These are phyloP conservation scores for Holacanthella duospinosa DNA, from an alignment of 2,888 invertebrate genomes.

Conservation along the genomic window DNA sequence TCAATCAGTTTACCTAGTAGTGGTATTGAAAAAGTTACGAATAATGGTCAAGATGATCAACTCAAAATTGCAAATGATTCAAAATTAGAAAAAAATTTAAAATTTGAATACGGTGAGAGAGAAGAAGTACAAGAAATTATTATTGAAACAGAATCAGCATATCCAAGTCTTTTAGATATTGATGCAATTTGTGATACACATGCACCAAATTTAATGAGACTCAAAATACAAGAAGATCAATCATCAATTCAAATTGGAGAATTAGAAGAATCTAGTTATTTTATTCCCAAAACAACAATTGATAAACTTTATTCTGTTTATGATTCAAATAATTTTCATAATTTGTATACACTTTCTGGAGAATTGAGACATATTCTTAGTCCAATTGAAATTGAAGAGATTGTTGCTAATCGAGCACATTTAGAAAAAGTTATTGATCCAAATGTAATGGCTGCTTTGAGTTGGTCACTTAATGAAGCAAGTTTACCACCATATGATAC, in stretches of 20 bases:
- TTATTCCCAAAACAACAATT: constrained; percentile 29
- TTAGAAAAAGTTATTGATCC: constrained; percentile 39
- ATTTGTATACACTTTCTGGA: constrained; percentile 39
- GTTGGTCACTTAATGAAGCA: constrained; percentile 35
- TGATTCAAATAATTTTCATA: constrained; percentile 38
- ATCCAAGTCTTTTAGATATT: constrained; percentile 25
- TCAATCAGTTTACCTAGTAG: neutral
- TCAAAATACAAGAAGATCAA: neutral
- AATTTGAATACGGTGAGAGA: constrained; percentile 23
- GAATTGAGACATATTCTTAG: constrained; percentile 39
- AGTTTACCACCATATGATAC: constrained; percentile 25
- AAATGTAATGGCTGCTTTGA: constrained; percentile 38
- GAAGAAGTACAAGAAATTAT: constrained; percentile 9
- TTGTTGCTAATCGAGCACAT: constrained; percentile 39
- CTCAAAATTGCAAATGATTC: too few species aligned
- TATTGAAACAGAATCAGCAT: constrained; percentile 6
- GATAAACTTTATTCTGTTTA: constrained; percentile 32
- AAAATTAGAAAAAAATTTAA: neutral
- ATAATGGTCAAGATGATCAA: neutral
- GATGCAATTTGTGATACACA: constrained; percentile 33
- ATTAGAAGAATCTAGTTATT: constrained; percentile 24
- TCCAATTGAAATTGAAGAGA: constrained; percentile 40
- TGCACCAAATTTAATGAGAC: constrained; percentile 31
- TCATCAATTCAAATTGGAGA: constrained; percentile 1
- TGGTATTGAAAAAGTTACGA: too few species aligned